These are phyloP conservation scores for Atethmia centrago DNA, from an alignment of 2,888 invertebrate genomes.

Conservation along the genomic window DNA sequence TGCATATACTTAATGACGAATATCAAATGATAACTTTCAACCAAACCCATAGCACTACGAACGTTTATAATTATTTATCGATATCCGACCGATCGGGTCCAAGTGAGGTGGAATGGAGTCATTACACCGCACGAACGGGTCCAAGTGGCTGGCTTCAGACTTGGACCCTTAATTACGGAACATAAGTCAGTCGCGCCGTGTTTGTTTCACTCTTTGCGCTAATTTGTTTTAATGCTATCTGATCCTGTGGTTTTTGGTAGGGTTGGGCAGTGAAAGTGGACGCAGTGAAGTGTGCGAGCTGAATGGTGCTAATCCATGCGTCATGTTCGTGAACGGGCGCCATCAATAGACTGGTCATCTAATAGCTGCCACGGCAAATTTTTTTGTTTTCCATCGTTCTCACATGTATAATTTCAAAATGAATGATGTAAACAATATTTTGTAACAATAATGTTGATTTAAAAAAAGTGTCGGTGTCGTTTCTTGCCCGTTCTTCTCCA, in stretches of 20 bases:
- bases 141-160: constrained; percentile 61
- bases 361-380: too few relatives aligned
- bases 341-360: too few relatives aligned
- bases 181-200: constrained; percentile 83
- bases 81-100: constrained; percentile 47
- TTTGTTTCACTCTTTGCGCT: constrained; percentile 79
- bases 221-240: constrained; percentile 86
- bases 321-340: too few relatives aligned
- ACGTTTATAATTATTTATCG: constrained; percentile 59
- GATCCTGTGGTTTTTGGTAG: constrained; percentile 68
- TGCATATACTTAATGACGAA: not conserved
- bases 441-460: too few relatives aligned
- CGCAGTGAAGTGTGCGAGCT: too few relatives aligned
- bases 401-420: too few relatives aligned
- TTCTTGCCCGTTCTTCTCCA: too few relatives aligned
- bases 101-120: constrained; percentile 60
- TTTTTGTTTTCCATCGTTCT: too few relatives aligned
- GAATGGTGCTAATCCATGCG: too few relatives aligned
- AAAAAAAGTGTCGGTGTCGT: too few relatives aligned
- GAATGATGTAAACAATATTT: too few relatives aligned
- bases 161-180: constrained; percentile 82
- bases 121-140: constrained; percentile 58
- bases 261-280: constrained; percentile 44
- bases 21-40: constrained; percentile 31
- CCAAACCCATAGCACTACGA: constrained; percentile 22